Conservation (phyloP, 2,113 vertebrate species). For the Dromiciops gliroides region DNA sequence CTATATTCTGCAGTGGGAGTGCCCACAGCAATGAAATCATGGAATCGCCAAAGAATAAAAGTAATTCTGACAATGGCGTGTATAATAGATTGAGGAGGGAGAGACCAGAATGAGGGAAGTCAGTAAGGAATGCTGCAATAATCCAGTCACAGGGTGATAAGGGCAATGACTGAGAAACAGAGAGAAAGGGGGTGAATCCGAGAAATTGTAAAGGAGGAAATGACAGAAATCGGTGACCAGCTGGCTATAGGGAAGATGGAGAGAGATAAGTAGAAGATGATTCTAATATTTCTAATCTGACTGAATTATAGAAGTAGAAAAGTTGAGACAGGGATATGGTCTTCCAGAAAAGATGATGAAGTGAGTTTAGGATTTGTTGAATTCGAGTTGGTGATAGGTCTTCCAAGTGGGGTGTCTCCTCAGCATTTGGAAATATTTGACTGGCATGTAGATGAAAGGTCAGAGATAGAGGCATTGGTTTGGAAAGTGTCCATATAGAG, state of each 20-base stretch:
- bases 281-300: neutral
- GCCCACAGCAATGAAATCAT: neutral
- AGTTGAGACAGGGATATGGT: neutral
- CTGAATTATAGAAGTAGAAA: neutral
- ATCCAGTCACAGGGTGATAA: neutral
- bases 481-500: neutral
- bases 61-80: neutral
- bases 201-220: neutral
- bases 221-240: neutral
- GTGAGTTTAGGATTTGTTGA: neutral
- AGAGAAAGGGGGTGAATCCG: neutral
- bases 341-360: neutral
- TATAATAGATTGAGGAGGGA: neutral
- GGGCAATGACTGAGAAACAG: neutral
- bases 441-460: neutral
- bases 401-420: neutral
- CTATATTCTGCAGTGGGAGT: neutral
- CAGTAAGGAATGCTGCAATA: neutral
- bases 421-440: neutral
- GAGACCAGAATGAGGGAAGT: neutral
- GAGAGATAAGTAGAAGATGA: neutral
- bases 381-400: neutral
- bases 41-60: neutral
- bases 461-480: neutral
- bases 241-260: neutral